Evolutionary conservation across 2,888 invertebrate genomes (phyloP), one percentile per base, ranked within the genome.

Genomic region (Drosophila testacea): DNA sequence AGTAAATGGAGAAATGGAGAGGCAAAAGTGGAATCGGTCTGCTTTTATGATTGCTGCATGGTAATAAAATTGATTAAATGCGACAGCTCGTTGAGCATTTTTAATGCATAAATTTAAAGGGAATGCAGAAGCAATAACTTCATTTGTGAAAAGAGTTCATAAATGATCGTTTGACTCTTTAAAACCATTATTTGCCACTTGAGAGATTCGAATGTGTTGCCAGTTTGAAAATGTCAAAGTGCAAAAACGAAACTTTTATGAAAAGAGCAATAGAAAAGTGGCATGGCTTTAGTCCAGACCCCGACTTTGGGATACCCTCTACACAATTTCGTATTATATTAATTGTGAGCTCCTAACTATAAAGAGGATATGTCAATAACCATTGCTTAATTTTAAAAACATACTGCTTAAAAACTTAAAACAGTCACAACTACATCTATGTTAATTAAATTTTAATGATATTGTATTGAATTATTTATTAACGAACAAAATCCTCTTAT

Each of bases 61-160:
- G 85, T 81, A 87, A 90, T 91, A 91, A 91, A 90, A 87, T 89
- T 91, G 90, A 90, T 91, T 90, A 89, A 90, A 88, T 88, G 83
- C 85, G 79, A 77, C 73, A 83, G 73, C 77, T 70, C 61, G 47
- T 48, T 47, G 77, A 79, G 80, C 77, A 63, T 71, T 55, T 79
- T 79, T 80, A 75, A 83, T 82, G 85, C 76, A 89, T 89, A 89
- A 89, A 89, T 88, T 89, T 83, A 60, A 73, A 73, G 73, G n/a
- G 6, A 47, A 65, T 62, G 57, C 38, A 22, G n/a, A n/a, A 27
- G 13, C 44, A 5, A 6, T 6, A 28, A 44, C 44, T 46, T 11
- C n/a, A 39, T 6, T 30, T 39, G 30, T 13, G 32, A 11, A 30
- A 34, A 0, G 42, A 34, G 7, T 9, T 22, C 27, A n/a, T 34